Percentiles rank a stretch among this genome's conserved stretches.
Evolutionary conservation across 2,113 vertebrate genomes (phyloP).

Genomic region (Shinisaurus crocodilurus): DNA sequence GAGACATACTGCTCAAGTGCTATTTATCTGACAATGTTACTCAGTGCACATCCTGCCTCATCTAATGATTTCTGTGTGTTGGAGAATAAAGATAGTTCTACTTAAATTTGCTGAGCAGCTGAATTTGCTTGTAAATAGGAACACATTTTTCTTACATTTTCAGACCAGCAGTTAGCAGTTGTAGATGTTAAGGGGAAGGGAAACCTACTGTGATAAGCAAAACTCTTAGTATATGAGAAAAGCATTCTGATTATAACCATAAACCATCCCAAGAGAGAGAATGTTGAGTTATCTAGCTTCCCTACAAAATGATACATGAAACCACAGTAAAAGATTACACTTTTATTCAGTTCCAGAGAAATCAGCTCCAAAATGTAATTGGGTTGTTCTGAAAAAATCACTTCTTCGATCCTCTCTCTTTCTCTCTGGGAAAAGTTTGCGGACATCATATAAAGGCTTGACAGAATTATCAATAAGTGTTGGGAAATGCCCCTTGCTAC

Average conservation of each 20-base stretch:
- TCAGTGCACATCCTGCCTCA: constrained; percentile 42
- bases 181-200: constrained; percentile 9
- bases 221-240: constrained; percentile 13
- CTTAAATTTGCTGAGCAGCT: constrained; percentile 25
- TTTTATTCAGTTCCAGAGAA: not conserved
- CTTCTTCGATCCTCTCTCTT: rapidly evolving
- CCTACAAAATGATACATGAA: not conserved
- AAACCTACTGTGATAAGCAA: constrained; percentile 13
- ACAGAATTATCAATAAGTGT: not conserved
- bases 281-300: not conserved
- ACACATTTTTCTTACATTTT: constrained; percentile 37
- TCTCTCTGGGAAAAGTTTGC: not conserved
- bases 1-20: not conserved
- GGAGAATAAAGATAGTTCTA: constrained; percentile 1
- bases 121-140: constrained; percentile 45
- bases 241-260: not conserved
- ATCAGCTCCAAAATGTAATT: not conserved
- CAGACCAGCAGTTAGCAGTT: constrained; percentile 19
- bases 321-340: not conserved
- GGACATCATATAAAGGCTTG: not conserved
- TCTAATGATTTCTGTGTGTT: constrained; percentile 19
- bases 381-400: not conserved
- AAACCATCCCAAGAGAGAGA: not conserved
- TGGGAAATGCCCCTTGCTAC: not conserved
- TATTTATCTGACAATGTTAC: constrained; percentile 55